Percentiles rank a stretch among this genome's conserved stretches.
Evolutionary conservation across 2,888 invertebrate genomes (phyloP).

Genomic region (Eumerus sabulonum): DNA sequence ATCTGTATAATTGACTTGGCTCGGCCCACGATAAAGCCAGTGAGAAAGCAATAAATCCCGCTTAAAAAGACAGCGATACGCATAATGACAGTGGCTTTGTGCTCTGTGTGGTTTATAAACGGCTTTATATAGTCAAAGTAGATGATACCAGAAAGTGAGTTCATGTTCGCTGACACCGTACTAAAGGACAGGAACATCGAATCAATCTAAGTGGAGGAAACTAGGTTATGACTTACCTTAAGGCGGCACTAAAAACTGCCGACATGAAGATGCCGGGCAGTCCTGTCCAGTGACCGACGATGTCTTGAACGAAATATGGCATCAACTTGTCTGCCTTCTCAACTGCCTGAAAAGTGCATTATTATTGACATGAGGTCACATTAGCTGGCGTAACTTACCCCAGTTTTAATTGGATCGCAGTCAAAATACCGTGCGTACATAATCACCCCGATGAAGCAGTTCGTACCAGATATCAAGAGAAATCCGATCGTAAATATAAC

Average conservation of each 20-base stretch:
- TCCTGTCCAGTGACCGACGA: conserved; percentile 79
- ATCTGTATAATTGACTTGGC: conserved; percentile 80
- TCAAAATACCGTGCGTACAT: conserved; percentile 81
- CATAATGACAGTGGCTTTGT: conserved; percentile 80
- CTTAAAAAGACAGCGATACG: conserved; percentile 77
- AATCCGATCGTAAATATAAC: conserved; percentile 81
- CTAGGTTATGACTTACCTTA: conserved; percentile 32
- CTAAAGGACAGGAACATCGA: conserved; percentile 73
- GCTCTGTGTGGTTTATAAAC: conserved; percentile 76
- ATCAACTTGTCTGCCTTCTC: conserved; percentile 80
- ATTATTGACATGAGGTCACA: conserved; percentile 74
- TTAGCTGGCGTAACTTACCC: conserved; percentile 71
- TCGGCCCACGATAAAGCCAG: conserved; percentile 78
- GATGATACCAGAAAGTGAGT: conserved; percentile 81
- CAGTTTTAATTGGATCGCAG: conserved; percentile 82
- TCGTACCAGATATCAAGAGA: conserved; percentile 80
- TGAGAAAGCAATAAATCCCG: conserved; percentile 83
- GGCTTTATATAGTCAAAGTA: conserved; percentile 81
- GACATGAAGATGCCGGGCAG: conserved; percentile 83
- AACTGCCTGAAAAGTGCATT: conserved; percentile 79
- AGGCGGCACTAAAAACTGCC: conserved; percentile 50
- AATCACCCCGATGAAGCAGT: conserved; percentile 82
- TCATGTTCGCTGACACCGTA: conserved; percentile 81
- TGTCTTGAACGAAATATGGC: conserved; percentile 81
- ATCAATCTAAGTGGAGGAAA: too few relatives aligned